Evolutionary conservation across 1,140 invertebrate species (phyloP).

Genomic region (Penaeus vannamei): DNA sequence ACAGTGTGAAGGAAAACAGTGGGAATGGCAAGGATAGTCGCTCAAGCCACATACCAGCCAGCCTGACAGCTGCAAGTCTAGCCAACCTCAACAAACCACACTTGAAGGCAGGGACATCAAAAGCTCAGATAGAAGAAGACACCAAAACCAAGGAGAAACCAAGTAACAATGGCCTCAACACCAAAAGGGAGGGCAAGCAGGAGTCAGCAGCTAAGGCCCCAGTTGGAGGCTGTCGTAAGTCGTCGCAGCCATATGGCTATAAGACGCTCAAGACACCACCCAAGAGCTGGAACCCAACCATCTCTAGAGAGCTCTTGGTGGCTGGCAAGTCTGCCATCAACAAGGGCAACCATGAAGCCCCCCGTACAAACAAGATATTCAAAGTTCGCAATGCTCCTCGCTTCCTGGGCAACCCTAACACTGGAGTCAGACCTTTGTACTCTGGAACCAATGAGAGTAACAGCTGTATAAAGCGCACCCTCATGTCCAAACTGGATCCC

Average conservation of each 20-base stretch:
- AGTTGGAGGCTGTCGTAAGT: constrained; percentile 36
- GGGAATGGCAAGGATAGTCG: constrained; percentile 18
- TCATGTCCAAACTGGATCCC: constrained; percentile 43
- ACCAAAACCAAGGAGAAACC: constrained; percentile 40
- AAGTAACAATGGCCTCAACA: constrained; percentile 38
- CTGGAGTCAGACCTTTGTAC: constrained; percentile 8
- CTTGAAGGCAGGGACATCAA: constrained; percentile 46
- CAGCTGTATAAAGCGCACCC: constrained; percentile 8
- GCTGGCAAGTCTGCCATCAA: constrained; percentile 45
- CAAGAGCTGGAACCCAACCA: constrained; percentile 68
- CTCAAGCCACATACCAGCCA: constrained; percentile 54
- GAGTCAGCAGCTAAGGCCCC: constrained; percentile 1
- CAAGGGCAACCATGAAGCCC: constrained; percentile 48
- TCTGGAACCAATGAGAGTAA: background rate
- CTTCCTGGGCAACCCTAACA: constrained; percentile 16
- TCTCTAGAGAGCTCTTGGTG: constrained; percentile 61
- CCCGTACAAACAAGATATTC: constrained; percentile 66
- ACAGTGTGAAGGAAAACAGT: constrained; percentile 31
- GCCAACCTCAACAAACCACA: constrained; percentile 58
- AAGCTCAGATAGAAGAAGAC: constrained; percentile 22
- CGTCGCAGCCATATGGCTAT: constrained; percentile 65
- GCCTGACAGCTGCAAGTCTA: constrained; percentile 53
- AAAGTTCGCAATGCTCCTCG: constrained; percentile 64
- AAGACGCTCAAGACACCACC: constrained; percentile 68
- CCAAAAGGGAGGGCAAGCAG: constrained; percentile 49